phyloP scores from a whole-genome alignment of 2,113 vertebrate genomes.

The Suricata suricatta region DNA sequence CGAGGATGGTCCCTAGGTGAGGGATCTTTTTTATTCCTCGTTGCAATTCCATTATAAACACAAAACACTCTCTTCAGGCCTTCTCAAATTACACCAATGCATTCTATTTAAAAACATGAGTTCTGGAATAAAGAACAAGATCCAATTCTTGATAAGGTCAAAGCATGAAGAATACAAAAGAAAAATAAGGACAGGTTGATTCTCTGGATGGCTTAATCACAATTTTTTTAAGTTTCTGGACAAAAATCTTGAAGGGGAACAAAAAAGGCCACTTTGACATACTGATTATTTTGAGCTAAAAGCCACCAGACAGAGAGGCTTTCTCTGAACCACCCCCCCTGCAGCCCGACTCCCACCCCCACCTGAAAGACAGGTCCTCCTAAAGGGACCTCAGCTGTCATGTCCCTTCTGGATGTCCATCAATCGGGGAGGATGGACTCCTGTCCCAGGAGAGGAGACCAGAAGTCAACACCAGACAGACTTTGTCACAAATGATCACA shows the following conservation, averaged over 20 bases:
- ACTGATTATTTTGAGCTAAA: background rate
- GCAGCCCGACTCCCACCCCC: no score
- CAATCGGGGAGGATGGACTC: background rate
- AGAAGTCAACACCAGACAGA: background rate
- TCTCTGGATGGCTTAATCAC: background rate
- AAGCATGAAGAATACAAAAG: background rate
- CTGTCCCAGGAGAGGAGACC: background rate
- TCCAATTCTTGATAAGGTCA: background rate
- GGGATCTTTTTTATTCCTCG: background rate
- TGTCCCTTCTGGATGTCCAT: background rate
- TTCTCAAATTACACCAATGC: background rate
- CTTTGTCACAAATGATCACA: background rate
- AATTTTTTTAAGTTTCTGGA: background rate
- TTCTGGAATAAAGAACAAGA: background rate
- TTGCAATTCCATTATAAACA: background rate
- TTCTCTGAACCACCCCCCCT: background rate
- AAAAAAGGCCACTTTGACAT: background rate
- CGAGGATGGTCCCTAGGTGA: background rate
- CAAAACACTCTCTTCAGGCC: background rate
- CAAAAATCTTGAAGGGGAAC: conserved; percentile 15
- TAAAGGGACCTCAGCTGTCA: background rate
- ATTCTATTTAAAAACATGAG: background rate
- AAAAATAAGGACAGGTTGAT: background rate
- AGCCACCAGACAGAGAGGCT: background rate
- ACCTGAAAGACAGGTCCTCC: background rate